Conservation (phyloP, 2,888 invertebrate species). For the Conops quadrifasciatus region DNA sequence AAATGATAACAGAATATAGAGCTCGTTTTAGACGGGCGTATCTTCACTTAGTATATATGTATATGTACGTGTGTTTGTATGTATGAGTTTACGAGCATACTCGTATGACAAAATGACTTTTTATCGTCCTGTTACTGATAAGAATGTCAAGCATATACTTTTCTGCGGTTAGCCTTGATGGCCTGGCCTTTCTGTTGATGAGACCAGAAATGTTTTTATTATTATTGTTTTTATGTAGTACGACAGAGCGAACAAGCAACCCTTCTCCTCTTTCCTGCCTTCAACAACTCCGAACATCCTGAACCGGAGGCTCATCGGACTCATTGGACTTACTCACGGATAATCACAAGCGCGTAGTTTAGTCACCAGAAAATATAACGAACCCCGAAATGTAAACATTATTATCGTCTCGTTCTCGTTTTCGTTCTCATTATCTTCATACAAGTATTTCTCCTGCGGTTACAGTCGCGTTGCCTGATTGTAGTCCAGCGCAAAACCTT, state of each 20-base stretch:
- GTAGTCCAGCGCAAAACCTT: no score
- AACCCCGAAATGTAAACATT: slow-evolving; percentile 8
- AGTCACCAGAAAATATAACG: not conserved
- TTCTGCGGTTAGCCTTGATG: not conserved
- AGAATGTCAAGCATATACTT: slow-evolving; percentile 6
- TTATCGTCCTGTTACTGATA: slow-evolving; percentile 11
- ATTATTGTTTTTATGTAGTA: no score
- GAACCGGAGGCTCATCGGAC: not conserved
- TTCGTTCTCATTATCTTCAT: slow-evolving; percentile 7
- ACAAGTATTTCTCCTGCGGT: not conserved
- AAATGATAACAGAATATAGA: no score
- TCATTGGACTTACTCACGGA: no score
- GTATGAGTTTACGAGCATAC: no score
- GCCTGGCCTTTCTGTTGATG: not conserved
- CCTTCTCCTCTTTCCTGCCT: not conserved
- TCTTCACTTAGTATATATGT: no score
- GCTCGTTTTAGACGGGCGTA: no score
- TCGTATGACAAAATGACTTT: not conserved
- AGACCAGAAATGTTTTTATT: not conserved
- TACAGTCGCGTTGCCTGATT: not conserved
- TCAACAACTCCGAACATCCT: not conserved
- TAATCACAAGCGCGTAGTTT: no score
- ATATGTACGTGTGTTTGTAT: no score
- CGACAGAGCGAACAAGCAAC: no score
- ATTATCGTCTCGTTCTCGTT: slow-evolving; percentile 1